phyloP scores from a whole-genome alignment of 53 echinoderm and acorn worm genomes.

The Echinometra lucunter region DNA sequence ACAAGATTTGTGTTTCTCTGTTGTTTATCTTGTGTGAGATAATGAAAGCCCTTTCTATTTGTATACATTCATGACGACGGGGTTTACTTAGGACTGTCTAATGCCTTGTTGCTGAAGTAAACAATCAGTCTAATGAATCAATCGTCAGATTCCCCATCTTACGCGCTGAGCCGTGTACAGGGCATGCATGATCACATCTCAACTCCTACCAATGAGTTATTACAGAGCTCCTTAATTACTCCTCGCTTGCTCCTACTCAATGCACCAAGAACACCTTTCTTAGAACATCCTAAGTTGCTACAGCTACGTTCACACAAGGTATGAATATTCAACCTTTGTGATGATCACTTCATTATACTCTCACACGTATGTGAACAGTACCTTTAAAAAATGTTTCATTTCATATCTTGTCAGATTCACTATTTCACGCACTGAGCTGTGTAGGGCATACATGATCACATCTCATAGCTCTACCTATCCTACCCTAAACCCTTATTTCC shows the following conservation, averaged over 20 bases:
- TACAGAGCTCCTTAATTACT: too few species aligned
- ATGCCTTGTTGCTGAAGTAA: constrained; percentile 34
- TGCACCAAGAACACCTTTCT: too few species aligned
- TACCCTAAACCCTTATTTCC: background rate
- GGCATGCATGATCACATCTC: background rate
- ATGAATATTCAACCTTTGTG: too few species aligned
- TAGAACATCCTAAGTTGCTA: too few species aligned
- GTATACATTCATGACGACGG: background rate
- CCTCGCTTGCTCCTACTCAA: too few species aligned
- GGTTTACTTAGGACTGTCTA: constrained; percentile 11
- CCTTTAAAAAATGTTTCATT: too few species aligned
- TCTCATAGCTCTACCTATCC: background rate
- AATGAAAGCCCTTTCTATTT: constrained; percentile 13
- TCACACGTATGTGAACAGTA: too few species aligned
- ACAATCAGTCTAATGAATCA: constrained; percentile 48
- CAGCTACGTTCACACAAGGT: too few species aligned
- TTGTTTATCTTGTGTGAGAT: background rate
- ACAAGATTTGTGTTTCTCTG: background rate
- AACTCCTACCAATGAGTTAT: background rate
- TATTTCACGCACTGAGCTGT: background rate
- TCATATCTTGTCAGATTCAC: background rate
- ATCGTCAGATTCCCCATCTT: background rate
- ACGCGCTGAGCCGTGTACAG: background rate
- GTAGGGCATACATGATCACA: background rate
- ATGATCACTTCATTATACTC: too few species aligned